Evolutionary conservation across 2,113 vertebrate species (phyloP).

Genomic region (Parus major): DNA sequence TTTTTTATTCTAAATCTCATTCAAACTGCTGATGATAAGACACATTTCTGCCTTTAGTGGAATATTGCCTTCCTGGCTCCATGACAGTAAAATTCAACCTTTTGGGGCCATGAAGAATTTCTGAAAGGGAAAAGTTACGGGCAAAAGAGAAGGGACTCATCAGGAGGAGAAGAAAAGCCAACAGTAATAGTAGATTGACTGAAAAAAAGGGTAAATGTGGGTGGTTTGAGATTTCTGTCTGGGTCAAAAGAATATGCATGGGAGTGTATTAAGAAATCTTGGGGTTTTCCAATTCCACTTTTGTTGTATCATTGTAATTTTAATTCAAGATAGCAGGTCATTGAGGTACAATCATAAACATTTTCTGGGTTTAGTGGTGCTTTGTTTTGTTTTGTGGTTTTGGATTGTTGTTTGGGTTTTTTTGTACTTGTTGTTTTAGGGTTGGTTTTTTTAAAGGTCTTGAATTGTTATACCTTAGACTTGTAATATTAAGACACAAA

Average conservation of each 20-base stretch:
- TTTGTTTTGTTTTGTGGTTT: not conserved
- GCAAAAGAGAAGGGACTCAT: not conserved
- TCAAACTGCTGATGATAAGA: not conserved
- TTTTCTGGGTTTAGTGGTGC: not conserved
- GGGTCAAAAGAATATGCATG: not conserved
- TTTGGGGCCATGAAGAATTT: not conserved
- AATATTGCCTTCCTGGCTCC: not conserved
- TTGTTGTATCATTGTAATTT: not conserved
- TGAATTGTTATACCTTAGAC: not conserved
- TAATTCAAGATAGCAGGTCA: not conserved
- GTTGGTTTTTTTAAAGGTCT: not conserved
- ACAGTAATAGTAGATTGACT: not conserved
- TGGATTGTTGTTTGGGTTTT: not conserved
- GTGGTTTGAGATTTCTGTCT: not conserved
- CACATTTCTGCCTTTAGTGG: not conserved
- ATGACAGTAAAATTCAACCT: not conserved
- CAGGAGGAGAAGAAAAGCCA: not conserved
- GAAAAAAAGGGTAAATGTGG: not conserved
- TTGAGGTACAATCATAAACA: not conserved
- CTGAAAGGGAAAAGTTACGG: not conserved
- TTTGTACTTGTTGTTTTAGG: not conserved
- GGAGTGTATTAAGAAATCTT: not conserved
- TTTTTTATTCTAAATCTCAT: not conserved
- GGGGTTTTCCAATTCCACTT: not conserved
- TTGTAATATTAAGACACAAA: not conserved